Conservation (phyloP, 2,797 vertebrate species). For the Sebastes nivosus region DNA sequence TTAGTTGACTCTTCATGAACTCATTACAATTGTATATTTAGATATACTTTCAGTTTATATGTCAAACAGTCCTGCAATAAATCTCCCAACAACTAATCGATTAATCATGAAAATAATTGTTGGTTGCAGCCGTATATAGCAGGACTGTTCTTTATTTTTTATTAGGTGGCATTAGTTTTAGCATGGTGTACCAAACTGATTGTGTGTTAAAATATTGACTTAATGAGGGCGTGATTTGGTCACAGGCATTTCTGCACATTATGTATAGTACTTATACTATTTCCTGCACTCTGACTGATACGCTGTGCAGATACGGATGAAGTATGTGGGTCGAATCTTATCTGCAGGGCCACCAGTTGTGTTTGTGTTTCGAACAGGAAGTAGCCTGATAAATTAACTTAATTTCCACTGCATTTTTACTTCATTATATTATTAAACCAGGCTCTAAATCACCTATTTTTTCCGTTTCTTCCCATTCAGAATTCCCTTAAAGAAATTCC, state of each 20-base stretch:
- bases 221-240: background rate
- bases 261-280: rapidly evolving
- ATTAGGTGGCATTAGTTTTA: no score
- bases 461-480: constrained; percentile 65
- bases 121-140: no score
- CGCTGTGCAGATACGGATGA: background rate
- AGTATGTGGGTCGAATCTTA: background rate
- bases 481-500: constrained; percentile 92
- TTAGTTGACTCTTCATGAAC: background rate
- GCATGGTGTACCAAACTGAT: no score
- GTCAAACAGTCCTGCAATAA: no score
- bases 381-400: background rate
- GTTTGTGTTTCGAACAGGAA: background rate
- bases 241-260: background rate
- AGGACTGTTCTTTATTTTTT: no score
- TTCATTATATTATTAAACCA: background rate
- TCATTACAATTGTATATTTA: background rate
- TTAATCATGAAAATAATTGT: no score
- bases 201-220: background rate
- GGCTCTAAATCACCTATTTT: background rate
- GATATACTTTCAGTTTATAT: background rate
- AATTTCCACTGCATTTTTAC: background rate
- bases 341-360: background rate
- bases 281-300: background rate
- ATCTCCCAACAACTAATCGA: no score